These are phyloP conservation scores for Eublepharis macularius DNA, from an alignment of 2,113 vertebrate genomes.

Conservation along the genomic window DNA sequence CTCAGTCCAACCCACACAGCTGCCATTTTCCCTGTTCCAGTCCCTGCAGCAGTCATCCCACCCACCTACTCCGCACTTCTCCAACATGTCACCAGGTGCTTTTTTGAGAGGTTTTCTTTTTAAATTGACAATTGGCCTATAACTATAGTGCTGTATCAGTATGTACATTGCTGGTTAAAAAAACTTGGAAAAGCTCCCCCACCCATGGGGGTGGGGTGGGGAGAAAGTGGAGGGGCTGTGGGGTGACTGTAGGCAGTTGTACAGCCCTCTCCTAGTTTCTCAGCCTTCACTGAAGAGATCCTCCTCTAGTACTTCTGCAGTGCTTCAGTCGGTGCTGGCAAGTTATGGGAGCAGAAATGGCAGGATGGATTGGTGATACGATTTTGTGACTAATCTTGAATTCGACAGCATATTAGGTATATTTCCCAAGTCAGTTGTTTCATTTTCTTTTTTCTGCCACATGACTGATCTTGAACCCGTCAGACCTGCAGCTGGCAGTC, in stretches of 20 bases:
- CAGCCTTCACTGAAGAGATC: background rate
- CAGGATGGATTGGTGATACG: background rate
- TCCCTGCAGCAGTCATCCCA: no score
- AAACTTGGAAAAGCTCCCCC: no score
- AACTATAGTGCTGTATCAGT: no score
- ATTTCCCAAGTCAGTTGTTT: background rate
- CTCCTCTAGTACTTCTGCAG: background rate
- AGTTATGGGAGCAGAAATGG: background rate
- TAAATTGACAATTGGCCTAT: no score
- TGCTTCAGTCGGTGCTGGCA: background rate
- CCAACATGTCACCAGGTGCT: no score
- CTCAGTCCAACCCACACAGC: no score
- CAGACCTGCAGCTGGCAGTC: constrained; percentile 13
- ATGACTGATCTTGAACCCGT: constrained; percentile 66
- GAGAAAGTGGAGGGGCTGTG: background rate
- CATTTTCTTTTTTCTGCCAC: constrained; percentile 18
- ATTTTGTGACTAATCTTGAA: background rate
- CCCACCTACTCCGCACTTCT: no score
- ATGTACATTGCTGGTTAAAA: no score
- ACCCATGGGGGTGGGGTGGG: background rate
- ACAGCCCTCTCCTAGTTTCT: background rate
- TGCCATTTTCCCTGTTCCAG: no score
- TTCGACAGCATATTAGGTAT: background rate
- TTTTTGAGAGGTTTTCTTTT: no score
- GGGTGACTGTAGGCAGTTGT: background rate